These are phyloP conservation scores for Venturia canescens DNA, from an alignment of 1,140 invertebrate genomes.

Conservation along the genomic window DNA sequence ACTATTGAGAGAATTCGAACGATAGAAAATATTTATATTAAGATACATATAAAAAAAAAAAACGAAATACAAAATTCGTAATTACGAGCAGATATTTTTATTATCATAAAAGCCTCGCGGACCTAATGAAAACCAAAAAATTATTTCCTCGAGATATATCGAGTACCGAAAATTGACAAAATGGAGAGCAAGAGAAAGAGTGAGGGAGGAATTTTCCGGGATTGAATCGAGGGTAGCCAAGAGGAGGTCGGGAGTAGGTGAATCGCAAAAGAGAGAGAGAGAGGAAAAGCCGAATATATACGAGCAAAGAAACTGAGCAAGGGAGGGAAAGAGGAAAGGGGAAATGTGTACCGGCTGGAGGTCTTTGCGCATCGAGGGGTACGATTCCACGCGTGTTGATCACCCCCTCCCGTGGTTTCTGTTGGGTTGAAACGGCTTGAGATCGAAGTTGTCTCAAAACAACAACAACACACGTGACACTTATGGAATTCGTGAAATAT, in stretches of 20 bases:
- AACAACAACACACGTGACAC: slow-evolving; percentile 31
- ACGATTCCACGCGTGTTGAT: slow-evolving; percentile 24
- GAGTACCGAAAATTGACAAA: too few relatives aligned
- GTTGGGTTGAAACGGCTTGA: background rate
- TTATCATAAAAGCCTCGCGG: too few relatives aligned
- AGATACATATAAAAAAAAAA: too few relatives aligned
- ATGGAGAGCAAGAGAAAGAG: background rate
- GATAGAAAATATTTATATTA: too few relatives aligned
- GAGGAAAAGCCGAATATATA: background rate
- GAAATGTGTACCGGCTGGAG: slow-evolving; percentile 27
- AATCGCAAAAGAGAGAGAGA: background rate
- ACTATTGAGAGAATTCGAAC: too few relatives aligned
- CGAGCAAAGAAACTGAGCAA: background rate
- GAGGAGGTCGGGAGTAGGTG: slow-evolving; percentile 8
- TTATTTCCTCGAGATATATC: background rate
- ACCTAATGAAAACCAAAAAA: too few relatives aligned
- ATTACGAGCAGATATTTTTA: too few relatives aligned
- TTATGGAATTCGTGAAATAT: slow-evolving; percentile 2
- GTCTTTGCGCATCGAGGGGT: slow-evolving; percentile 28
- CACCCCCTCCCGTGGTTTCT: background rate
- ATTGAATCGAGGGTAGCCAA: background rate
- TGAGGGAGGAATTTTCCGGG: background rate
- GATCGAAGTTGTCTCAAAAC: slow-evolving; percentile 11
- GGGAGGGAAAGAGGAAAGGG: background rate
- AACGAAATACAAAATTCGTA: too few relatives aligned